Evolutionary conservation across 2,888 invertebrate species (phyloP), one percentile per base, ranked within the genome.

Genomic region (Mesorhabditis spiculigera): DNA sequence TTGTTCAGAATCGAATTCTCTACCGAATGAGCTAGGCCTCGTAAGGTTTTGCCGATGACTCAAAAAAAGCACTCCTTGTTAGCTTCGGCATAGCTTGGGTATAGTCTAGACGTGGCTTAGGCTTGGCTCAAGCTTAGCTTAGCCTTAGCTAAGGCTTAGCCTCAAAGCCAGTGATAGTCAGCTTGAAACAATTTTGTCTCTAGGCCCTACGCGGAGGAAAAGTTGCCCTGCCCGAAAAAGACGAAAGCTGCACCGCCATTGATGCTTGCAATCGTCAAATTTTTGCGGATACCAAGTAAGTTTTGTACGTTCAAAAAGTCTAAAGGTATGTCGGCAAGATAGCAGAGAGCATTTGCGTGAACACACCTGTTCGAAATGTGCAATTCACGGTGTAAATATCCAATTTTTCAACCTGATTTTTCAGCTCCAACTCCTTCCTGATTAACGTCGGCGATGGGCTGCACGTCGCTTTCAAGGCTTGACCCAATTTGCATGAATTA

Each of bases 381-480:
- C n/a, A 50, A 10, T 50, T 50, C n/a, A 13, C n/a, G n/a, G n/a
- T 10, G 10, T 50, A 50, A 50, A 50, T 1, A 50, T n/a, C 58
- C 58, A 50, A 50, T 50, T n/a, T 50, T 13, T 50, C 58, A 50
- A 50, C 58, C 58, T 13, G 8, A 10, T n/a, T 50, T 50, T 50
- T n/a, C 2, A 68, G 81, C 5, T 77, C 85, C 13, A 71, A 80
- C 66, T 70, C 76, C n/a, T 75, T 77, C 28, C 75, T 86, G 68
- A 66, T 86, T 13, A 78, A 76, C n/a, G 69, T 81, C 43, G 85
- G 81, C 0, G 86, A 86, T 67, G 86, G 86, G 0, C 63, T 82
- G n/a, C 78, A 82, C 28, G 66, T 86, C 4, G 77, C 77, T 58
- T 78, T 79, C 72, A 78, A 78, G 63, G 71, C 68, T 28, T 28